phyloP scores from a whole-genome alignment of 53 echinoderm and acorn worm species.

The Paelopatides confundens region DNA sequence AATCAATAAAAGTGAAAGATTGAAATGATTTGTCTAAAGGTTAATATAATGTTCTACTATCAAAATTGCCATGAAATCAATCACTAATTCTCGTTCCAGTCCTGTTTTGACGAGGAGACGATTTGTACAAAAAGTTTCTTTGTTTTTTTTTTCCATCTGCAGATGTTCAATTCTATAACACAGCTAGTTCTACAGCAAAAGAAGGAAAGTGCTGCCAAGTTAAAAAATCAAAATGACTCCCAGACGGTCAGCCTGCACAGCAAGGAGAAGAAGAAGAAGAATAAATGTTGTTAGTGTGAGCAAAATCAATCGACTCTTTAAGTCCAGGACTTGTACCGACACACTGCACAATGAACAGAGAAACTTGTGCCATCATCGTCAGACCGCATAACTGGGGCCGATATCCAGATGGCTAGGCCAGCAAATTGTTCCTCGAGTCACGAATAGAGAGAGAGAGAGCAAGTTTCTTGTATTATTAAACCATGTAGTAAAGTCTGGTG shows the following conservation, averaged over 20 bases:
- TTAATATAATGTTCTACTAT: too few species aligned
- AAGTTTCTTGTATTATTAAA: background rate
- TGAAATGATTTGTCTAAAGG: too few species aligned
- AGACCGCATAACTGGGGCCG: background rate
- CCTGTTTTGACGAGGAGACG: too few species aligned
- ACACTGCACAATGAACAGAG: background rate
- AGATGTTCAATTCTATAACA: conserved; percentile 99
- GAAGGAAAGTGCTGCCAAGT: conserved; percentile 92
- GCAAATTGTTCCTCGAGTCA: background rate
- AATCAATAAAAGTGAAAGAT: too few species aligned
- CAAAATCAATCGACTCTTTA: background rate
- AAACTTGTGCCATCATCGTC: background rate
- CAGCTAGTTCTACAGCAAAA: conserved; percentile 95
- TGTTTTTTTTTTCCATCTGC: background rate
- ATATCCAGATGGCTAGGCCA: background rate
- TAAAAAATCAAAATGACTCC: conserved; percentile 78
- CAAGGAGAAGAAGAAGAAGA: conserved; percentile 65
- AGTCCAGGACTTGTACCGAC: background rate
- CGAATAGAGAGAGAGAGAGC: background rate
- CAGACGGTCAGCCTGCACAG: conserved; percentile 76
- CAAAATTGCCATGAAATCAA: too few species aligned
- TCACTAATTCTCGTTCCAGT: too few species aligned
- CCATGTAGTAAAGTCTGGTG: background rate
- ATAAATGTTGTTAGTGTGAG: conserved; percentile 59
- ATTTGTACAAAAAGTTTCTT: too few species aligned